Evolutionary conservation across 2,113 vertebrate genomes (phyloP), one percentile per base, ranked within the genome.

Genomic region (Sturnira hondurensis): DNA sequence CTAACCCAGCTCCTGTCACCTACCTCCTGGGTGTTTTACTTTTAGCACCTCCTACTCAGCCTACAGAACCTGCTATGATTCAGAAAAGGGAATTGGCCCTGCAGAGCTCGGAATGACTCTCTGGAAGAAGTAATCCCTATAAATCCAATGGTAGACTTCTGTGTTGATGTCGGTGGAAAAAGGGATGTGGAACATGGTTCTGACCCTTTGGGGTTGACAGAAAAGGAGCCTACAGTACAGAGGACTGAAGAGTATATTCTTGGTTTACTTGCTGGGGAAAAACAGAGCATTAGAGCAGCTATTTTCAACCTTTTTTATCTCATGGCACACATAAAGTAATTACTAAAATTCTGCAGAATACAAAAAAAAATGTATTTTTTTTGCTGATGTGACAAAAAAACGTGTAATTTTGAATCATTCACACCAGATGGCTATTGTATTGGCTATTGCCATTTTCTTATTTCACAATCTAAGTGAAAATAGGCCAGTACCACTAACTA

Each of bases 41-140:
- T 92, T 92, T 52, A 93, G 93, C 36, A 41, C 93, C 91, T 94
- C 94, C 97, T 94, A 95, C 91, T 93, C 86, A 86, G 47, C 85
- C 77, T 96, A 87, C 86, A 86, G 92, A 83, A 78, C 82, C 73
- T 82, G 77, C 85, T 85, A 56, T 94, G 89, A 96, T 94, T 97
- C 88, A 93, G 63, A 95, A 85, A 93, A 89, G 65, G 80, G n/a
- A 84, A 87, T 76, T 74, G 68, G 94, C 68, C 88, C 71, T 52
- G 11, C 17, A 78, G 67, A 71, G 50, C 67, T 95, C 94, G 90
- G 58, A 92, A 82, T 38, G 85, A 61, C 78, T 84, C 83, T 84
- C 24, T 88, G 78, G 83, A 92, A 73, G 70, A 95, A 92, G 83
- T 26, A 93, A 85, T 36, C 81, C 45, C 84, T 92, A 0, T 56